A percentile compares a stretch with the other conserved stretches of the same genome.
phyloP scores from a whole-genome alignment of 2,888 invertebrate species.

The Hirtodrosophila histrioides region DNA sequence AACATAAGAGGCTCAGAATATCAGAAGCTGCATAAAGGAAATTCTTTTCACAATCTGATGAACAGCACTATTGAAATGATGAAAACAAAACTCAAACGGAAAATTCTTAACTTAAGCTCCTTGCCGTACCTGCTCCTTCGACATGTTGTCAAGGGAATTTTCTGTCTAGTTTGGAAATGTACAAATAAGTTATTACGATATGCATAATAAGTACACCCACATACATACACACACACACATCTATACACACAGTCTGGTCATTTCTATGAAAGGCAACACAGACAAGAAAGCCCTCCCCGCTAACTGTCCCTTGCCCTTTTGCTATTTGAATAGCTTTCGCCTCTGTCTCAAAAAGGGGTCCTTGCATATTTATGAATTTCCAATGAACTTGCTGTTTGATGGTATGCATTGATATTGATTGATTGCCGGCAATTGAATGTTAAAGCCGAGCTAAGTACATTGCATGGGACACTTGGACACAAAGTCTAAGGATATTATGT shows the following conservation, averaged over 20 bases:
- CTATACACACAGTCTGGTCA: neutral
- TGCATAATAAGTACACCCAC: slow-evolving; percentile 20
- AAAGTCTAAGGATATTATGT: neutral
- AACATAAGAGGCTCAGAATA: no score
- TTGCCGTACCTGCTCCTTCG: neutral
- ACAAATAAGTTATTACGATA: slow-evolving; percentile 18
- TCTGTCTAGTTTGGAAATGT: neutral
- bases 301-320: neutral
- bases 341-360: neutral
- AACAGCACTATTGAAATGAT: no score
- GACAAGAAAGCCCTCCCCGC: no score
- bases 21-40: no score
- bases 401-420: slow-evolving; percentile 26
- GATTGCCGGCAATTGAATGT: slow-evolving; percentile 4
- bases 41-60: no score
- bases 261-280: slow-evolving; percentile 11
- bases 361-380: slow-evolving; percentile 28
- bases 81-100: neutral
- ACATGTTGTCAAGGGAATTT: slow-evolving; percentile 2
- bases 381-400: slow-evolving; percentile 13
- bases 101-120: neutral
- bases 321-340: neutral
- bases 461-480: neutral
- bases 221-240: neutral
- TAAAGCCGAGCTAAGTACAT: neutral